phyloP scores from a whole-genome alignment of 2,888 invertebrate genomes.

The Pseudoips prasinana region DNA sequence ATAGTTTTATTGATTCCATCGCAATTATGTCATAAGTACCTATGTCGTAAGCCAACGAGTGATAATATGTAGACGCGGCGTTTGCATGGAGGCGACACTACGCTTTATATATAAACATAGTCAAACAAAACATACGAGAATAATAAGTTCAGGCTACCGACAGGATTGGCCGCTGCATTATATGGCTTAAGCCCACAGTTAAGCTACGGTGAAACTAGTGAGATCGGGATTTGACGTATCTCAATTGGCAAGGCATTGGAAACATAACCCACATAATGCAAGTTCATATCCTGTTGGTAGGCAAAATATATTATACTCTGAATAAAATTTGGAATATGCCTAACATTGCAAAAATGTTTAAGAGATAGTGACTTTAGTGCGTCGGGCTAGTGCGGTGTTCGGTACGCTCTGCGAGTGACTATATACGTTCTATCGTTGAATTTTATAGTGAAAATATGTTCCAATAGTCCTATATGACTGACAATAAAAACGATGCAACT shows the following conservation, averaged over 20 bases:
- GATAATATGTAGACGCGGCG: slow-evolving; percentile 47
- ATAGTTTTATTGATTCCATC: slow-evolving; percentile 72
- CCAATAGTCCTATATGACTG: slow-evolving; percentile 11
- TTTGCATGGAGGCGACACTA: slow-evolving; percentile 53
- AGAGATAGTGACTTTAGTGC: slow-evolving; percentile 25
- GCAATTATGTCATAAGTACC: slow-evolving; percentile 67
- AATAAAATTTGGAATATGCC: too few species aligned
- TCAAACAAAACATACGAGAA: too few species aligned
- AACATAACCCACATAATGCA: too few species aligned
- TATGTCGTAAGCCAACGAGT: slow-evolving; percentile 60
- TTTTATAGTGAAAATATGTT: slow-evolving; percentile 22
- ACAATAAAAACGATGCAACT: slow-evolving; percentile 25
- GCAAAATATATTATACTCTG: too few species aligned
- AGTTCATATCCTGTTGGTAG: too few species aligned
- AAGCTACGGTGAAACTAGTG: too few species aligned
- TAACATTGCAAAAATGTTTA: too few species aligned
- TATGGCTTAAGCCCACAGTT: too few species aligned
- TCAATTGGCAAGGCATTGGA: too few species aligned
- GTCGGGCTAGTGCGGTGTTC: slow-evolving; percentile 10
- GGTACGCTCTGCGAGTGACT: background rate
- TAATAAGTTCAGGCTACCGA: too few species aligned
- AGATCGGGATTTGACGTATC: too few species aligned
- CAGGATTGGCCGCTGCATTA: too few species aligned
- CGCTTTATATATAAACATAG: slow-evolving; percentile 22
- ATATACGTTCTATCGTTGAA: background rate